Base-by-base conservation (phyloP, 2,113 vertebrate species). In the Dunckerocampus dactyliophorus region DNA sequence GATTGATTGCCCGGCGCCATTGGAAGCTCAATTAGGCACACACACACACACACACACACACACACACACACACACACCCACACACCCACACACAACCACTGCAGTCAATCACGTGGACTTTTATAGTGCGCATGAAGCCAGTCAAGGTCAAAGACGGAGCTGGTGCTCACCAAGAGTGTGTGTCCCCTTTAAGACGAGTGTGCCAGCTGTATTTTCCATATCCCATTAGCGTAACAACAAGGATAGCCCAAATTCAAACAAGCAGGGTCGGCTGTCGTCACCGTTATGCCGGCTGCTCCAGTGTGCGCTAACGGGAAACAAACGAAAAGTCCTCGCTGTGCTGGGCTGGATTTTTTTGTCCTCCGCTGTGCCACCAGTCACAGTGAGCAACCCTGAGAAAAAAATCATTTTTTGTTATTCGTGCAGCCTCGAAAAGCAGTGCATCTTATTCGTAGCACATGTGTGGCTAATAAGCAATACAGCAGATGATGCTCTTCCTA, bases 131-230 rank as follows among this genome's bases (percentile, higher is more conserved):
- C 6, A 19, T 48, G 31, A 61, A 48, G 46, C 75, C 82, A 80
- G 47, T 75, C 84, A 80, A 81, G 82, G 86, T 83, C 76, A 82
- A 67, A 72, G 65, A 68, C 12, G 54, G 6, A 17, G 50, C 45
- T 34, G 53, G 49, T 47, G 34, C 6, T 12, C 42, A 49, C n/a
- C 17, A 48, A 48, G n/a, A 8, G 6, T 48, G 47, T 43, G 51
- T 59, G 31, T 34, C 31, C 24, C 31, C 31, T 34, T 34, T 34
- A 34, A 16, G 65, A n/a, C 47, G 54, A 61, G 21, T 64, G 19
- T 37, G 22, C 43, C 51, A 53, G 55, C 12, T 20, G 17, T 14
- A 24, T 39, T 68, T 67, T 72, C 75, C 48, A 21, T 52, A 58
- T 47, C 46, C 69, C 59, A 77, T 75, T 67, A 37, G 64, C 62